These are phyloP conservation scores for Falco concolor DNA, from an alignment of 2,797 vertebrate species.

Conservation along the genomic window DNA sequence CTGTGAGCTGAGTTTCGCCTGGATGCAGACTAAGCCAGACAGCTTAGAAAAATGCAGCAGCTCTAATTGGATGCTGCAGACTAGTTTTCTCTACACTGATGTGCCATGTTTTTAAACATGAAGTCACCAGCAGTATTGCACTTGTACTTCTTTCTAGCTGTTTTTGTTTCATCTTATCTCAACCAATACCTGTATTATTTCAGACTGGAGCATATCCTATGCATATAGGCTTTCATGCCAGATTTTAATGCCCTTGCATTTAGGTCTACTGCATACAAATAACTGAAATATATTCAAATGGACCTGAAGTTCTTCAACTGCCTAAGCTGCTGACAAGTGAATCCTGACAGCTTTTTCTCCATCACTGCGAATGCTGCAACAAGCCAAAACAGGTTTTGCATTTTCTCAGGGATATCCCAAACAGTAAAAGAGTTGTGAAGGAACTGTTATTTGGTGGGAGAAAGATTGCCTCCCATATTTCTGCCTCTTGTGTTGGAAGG, in stretches of 20 bases:
- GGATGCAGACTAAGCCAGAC: not conserved
- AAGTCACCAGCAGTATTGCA: not conserved
- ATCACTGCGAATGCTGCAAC: not conserved
- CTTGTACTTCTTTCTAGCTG: not conserved
- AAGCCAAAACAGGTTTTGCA: not conserved
- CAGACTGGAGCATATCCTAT: not conserved
- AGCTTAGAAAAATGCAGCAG: not conserved
- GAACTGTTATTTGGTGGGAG: not conserved
- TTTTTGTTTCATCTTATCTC: not conserved
- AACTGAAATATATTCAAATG: not conserved
- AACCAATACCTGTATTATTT: not conserved
- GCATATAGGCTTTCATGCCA: not conserved
- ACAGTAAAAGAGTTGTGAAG: not conserved
- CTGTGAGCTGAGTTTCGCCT: not conserved
- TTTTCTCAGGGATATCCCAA: not conserved
- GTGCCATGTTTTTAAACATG: not conserved
- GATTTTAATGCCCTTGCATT: not conserved
- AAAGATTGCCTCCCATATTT: not conserved
- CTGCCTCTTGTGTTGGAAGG: not conserved
- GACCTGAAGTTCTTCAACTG: not conserved
- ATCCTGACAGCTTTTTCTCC: not conserved
- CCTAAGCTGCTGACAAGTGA: not conserved
- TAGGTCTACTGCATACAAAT: not conserved
- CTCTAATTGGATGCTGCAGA: not conserved
- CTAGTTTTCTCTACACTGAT: not conserved